Base-by-base conservation (phyloP, 2,888 invertebrate species). In the Melipona beecheii region DNA sequence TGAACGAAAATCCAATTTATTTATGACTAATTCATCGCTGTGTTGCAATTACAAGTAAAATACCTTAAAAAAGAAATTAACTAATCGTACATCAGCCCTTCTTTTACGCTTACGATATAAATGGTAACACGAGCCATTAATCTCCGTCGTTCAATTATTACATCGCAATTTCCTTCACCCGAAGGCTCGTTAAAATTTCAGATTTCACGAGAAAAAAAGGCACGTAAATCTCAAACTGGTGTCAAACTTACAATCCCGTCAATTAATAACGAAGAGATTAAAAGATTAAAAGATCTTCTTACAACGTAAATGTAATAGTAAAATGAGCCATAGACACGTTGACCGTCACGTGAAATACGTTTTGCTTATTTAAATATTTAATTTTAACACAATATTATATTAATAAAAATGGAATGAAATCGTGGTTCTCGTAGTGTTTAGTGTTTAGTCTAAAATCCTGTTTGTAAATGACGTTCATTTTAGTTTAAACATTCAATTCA, bases 31-130 rank as follows among this genome's bases (percentile, higher is more conserved):
- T 27, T n/a, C 27, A 13, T 27, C 15, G 21, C 27, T 6, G 6
- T 49, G 56, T 75, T 17, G 21, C 27, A 65, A 75, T 66, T 66
- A 56, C 43, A 74, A 65, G 13, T 19, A 2, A 31, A 50, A 24
- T 60, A 43, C 21, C 4, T 49, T 27, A 49, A 2, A 1, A 50
- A 21, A 36, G 36, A 4, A 17, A 49, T 58, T 49, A 31, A 17
- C 17, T 50, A 50, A 49, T 60, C 27, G 24, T 49, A 56, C 36
- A 19, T 36, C n/a, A 21, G 3, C 17, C 17, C 56, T 24, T 19
- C 56, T 71, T 66, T 49, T 49, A 49, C 24, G 17, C 58, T 49
- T 58, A 27, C 43, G 56, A 24, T 15, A 2, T 58, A n/a, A 58
- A 58, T 58, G 56, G 56, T 58, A 58, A 58, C 56, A 58, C 15